A percentile compares a stretch with the other conserved stretches of the same genome.
These are phyloP conservation scores for Ranitomeya imitator DNA, from an alignment of 2,113 vertebrate genomes.

Conservation along the genomic window DNA sequence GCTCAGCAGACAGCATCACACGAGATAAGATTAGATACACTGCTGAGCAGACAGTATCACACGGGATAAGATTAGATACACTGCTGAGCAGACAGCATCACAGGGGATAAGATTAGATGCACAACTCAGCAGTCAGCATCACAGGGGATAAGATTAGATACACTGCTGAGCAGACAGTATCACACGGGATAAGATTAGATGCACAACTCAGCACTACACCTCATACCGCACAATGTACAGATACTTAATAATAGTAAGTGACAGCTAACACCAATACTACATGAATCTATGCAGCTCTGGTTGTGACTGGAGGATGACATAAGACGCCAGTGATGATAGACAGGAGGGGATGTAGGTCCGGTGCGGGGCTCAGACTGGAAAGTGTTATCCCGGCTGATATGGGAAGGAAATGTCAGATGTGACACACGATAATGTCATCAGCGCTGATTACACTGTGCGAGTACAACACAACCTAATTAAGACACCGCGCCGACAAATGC, in stretches of 20 bases:
- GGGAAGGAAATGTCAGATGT: slow-evolving; percentile 43
- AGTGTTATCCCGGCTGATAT: neutral
- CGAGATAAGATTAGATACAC: neutral
- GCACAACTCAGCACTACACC: too few species aligned
- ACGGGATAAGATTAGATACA: too few species aligned
- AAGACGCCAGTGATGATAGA: neutral
- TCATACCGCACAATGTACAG: too few species aligned
- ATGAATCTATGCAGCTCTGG: neutral
- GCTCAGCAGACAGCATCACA: neutral
- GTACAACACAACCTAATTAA: slow-evolving; percentile 65
- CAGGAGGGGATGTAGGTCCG: too few species aligned
- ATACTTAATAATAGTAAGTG: too few species aligned
- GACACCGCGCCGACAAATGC: slow-evolving; percentile 66
- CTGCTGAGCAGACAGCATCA: neutral
- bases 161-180: neutral
- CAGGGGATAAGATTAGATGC: neutral
- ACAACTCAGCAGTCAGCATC: too few species aligned
- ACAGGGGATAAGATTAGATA: too few species aligned
- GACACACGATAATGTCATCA: slow-evolving; percentile 61
- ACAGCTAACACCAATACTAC: neutral
- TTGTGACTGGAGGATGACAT: neutral
- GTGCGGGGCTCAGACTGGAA: neutral
- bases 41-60: too few species aligned
- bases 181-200: neutral
- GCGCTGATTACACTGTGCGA: slow-evolving; percentile 62